Evolutionary conservation across 2,113 vertebrate genomes (phyloP).

Genomic region (Raja brachyura): DNA sequence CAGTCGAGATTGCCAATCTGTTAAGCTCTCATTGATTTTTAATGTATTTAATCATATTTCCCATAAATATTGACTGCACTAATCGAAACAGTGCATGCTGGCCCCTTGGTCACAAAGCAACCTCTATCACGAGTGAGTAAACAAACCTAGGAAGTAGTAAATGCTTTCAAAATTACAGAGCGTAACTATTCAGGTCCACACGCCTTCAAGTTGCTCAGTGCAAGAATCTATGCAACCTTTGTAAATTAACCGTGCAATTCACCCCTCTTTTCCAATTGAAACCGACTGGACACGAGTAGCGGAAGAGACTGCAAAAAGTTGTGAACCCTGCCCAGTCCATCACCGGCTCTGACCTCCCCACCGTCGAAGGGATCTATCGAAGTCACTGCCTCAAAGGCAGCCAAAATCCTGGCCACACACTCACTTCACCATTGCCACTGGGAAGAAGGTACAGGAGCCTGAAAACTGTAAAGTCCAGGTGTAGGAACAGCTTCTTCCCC

Average conservation of each 20-base stretch:
- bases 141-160: background rate
- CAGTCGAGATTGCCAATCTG: background rate
- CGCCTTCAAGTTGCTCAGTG: background rate
- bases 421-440: too few relatives aligned
- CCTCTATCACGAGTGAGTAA: background rate
- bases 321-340: too few relatives aligned
- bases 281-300: background rate
- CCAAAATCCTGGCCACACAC: too few relatives aligned
- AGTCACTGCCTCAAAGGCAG: too few relatives aligned
- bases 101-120: background rate
- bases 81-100: background rate
- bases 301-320: too few relatives aligned
- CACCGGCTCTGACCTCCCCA: too few relatives aligned
- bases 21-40: background rate
- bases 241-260: background rate
- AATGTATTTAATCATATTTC: slow-evolving; percentile 10
- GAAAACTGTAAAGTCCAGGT: too few relatives aligned
- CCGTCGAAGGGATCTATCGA: too few relatives aligned
- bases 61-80: background rate
- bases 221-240: background rate
- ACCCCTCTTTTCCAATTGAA: background rate
- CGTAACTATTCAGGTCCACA: background rate
- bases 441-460: too few relatives aligned
- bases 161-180: slow-evolving; percentile 1
- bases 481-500: too few relatives aligned